These are phyloP conservation scores for Agonum fuliginosum DNA, from an alignment of 2,888 invertebrate genomes.

Conservation along the genomic window DNA sequence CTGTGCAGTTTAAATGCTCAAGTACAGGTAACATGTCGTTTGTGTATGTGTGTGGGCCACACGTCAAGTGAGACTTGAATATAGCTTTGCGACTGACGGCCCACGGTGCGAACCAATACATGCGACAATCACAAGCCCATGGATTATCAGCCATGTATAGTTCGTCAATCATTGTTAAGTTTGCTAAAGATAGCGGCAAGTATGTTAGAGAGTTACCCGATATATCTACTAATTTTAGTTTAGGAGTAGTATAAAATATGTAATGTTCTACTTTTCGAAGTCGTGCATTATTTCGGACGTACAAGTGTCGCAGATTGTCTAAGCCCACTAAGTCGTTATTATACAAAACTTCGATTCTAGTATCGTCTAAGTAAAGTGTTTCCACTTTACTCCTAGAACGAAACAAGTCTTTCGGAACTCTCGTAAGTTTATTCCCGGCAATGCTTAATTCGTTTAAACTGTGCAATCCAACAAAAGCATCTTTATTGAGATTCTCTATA, in stretches of 20 bases:
- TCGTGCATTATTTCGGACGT: conserved; percentile 78
- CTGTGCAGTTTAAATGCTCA: conserved; percentile 82
- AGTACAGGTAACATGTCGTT: conserved; percentile 83
- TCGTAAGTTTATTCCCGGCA: conserved; percentile 76
- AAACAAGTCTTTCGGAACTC: conserved; percentile 78
- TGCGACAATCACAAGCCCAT: conserved; percentile 91
- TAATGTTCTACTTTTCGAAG: conserved; percentile 79
- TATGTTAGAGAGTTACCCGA: conserved; percentile 82
- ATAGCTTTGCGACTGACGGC: conserved; percentile 75
- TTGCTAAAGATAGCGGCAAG: conserved; percentile 81
- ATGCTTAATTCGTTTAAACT: conserved; percentile 76
- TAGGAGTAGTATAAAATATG: conserved; percentile 78
- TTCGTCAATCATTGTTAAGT: conserved; percentile 78
- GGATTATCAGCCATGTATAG: conserved; percentile 84
- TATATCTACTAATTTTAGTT: conserved; percentile 80
- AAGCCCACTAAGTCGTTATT: conserved; percentile 82
- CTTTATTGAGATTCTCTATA: conserved; percentile 76
- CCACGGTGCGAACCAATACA: conserved; percentile 85
- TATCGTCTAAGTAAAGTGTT: conserved; percentile 79
- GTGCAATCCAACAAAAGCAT: conserved; percentile 77
- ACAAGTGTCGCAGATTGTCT: conserved; percentile 75
- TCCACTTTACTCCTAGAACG: conserved; percentile 78
- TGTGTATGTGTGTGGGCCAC: conserved; percentile 79
- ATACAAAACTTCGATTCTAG: conserved; percentile 79
- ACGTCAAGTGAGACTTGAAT: conserved; percentile 79